Evolutionary conservation across 2,113 vertebrate genomes (phyloP).

Genomic region (Laticauda colubrina): DNA sequence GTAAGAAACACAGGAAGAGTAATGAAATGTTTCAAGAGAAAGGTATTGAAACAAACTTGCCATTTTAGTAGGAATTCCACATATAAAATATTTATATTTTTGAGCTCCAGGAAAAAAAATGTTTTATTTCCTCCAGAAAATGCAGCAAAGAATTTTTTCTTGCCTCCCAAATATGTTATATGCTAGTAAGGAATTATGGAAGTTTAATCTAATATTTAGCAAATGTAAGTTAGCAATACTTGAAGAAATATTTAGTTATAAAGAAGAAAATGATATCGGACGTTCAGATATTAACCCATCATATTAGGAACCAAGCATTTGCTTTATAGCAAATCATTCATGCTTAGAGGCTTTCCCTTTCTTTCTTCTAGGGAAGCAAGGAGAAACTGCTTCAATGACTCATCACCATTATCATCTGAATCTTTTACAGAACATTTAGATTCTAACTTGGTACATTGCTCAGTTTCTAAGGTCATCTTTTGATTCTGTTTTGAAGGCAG

Average conservation of each 20-base stretch:
- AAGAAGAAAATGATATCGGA: not conserved
- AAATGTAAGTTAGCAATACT: not conserved
- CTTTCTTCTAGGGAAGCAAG: slow-evolving; percentile 80
- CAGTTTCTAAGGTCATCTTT: slow-evolving; percentile 67
- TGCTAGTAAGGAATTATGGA: not conserved
- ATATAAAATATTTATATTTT: not conserved
- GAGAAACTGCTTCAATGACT: slow-evolving; percentile 76
- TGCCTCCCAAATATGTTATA: not conserved
- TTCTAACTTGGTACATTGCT: slow-evolving; percentile 75
- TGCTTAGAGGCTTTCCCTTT: slow-evolving; percentile 75
- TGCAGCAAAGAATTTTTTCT: not conserved
- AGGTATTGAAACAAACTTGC: not conserved
- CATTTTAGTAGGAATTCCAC: not conserved
- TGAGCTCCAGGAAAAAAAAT: not conserved
- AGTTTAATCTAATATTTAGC: not conserved
- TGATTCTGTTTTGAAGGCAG: slow-evolving; percentile 61
- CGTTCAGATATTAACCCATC: not conserved
- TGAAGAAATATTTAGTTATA: not conserved
- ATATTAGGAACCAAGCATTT: slow-evolving; percentile 46
- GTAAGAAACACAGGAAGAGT: not conserved
- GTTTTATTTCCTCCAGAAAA: not conserved
- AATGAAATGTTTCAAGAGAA: not conserved
- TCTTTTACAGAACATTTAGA: slow-evolving; percentile 79
- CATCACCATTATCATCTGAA: slow-evolving; percentile 76
- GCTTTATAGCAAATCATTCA: slow-evolving; percentile 55